phyloP scores from a whole-genome alignment of 2,888 invertebrate species.

The Metalampra italica region DNA sequence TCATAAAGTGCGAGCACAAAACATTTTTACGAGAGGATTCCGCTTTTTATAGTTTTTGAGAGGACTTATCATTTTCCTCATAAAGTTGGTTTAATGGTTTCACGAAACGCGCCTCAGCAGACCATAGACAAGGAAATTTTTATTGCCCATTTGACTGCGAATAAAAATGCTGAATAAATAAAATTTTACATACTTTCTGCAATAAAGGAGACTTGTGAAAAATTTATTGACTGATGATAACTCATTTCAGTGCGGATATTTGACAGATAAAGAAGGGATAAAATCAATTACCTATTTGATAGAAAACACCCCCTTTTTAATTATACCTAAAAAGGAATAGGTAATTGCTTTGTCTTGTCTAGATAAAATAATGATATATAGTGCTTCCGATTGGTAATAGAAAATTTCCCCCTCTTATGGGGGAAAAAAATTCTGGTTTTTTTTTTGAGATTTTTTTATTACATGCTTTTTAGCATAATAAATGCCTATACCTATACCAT shows the following conservation, averaged over 20 bases:
- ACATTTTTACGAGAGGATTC: slow-evolving; percentile 45
- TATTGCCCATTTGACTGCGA: slow-evolving; percentile 6
- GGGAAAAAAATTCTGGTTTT: too few species aligned
- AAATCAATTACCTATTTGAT: too few species aligned
- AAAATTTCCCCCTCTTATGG: too few species aligned
- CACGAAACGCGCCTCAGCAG: slow-evolving; percentile 16
- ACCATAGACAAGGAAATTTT: slow-evolving; percentile 2
- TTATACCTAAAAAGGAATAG: too few species aligned
- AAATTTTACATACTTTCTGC: slow-evolving; percentile 2
- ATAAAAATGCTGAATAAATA: slow-evolving; percentile 11
- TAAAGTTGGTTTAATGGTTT: slow-evolving; percentile 52
- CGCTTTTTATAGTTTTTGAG: slow-evolving; percentile 50
- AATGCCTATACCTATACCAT: too few species aligned
- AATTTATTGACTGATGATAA: neutral
- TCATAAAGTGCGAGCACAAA: slow-evolving; percentile 44
- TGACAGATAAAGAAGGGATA: too few species aligned
- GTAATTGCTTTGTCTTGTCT: too few species aligned
- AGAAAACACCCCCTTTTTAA: too few species aligned
- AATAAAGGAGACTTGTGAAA: neutral
- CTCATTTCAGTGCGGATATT: neutral
- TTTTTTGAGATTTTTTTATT: too few species aligned
- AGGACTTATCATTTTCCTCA: slow-evolving; percentile 61
- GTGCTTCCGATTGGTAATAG: too few species aligned
- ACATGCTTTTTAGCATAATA: too few species aligned
- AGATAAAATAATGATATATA: too few species aligned